Percentiles rank a stretch among this genome's conserved stretches.
These are phyloP conservation scores for Steinernema feltiae DNA, from an alignment of 1,140 invertebrate species.

Conservation along the genomic window DNA sequence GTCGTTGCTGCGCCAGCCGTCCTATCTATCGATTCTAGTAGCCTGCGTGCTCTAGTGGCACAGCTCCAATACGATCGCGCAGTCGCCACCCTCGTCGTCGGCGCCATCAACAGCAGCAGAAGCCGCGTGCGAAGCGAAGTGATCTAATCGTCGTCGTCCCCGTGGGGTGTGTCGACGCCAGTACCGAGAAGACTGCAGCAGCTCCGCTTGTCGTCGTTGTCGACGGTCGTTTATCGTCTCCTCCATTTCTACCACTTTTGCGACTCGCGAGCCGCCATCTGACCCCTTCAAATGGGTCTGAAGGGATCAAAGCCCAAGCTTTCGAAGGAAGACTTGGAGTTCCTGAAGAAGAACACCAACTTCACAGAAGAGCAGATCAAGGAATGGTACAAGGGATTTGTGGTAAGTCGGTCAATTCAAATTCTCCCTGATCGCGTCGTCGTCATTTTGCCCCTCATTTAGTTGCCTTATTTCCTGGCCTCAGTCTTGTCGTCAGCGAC, in stretches of 20 bases:
- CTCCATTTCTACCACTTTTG: not conserved
- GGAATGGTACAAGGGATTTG: slow-evolving; percentile 80
- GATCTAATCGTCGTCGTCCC: slow-evolving; percentile 2
- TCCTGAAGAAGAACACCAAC: slow-evolving; percentile 78
- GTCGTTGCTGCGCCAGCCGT: too few relatives aligned
- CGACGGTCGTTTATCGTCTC: not conserved
- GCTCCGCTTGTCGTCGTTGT: not conserved
- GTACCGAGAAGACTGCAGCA: not conserved
- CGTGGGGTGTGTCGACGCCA: not conserved
- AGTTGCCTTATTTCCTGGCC: not conserved
- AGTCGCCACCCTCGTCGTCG: not conserved
- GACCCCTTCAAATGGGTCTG: slow-evolving; percentile 45
- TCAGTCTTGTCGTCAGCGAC: not conserved
- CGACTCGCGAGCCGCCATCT: not conserved
- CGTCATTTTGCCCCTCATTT: not conserved
- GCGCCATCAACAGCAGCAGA: not conserved
- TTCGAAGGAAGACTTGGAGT: slow-evolving; percentile 92
- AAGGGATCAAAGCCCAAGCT: slow-evolving; percentile 62
- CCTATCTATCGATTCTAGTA: slow-evolving; percentile 10
- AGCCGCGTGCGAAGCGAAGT: slow-evolving; percentile 4
- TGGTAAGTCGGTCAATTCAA: slow-evolving; percentile 49
- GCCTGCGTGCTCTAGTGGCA: not conserved
- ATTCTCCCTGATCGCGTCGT: not conserved
- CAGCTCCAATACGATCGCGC: not conserved
- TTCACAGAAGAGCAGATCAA: slow-evolving; percentile 94